A percentile compares a stretch with the other conserved stretches of the same genome.
Evolutionary conservation across 2,797 vertebrate species (phyloP).

Genomic region (Neosilurus mollespiculum): DNA sequence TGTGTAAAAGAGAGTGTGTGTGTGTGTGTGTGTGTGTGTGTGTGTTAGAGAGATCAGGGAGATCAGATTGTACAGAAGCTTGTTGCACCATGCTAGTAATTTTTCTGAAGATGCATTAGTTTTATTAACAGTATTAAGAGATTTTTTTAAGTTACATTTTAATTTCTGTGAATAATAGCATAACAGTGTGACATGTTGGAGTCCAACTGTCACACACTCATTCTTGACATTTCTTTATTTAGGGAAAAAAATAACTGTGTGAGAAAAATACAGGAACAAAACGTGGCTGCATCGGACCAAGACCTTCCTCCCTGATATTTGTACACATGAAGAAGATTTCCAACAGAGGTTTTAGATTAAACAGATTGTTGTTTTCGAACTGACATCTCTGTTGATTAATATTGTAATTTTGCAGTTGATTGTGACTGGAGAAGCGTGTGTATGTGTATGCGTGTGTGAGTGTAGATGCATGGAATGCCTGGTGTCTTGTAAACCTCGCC

Average conservation of each 20-base stretch:
- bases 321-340: conserved; percentile 56
- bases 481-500: conserved; percentile 71
- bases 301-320: conserved; percentile 43
- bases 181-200: conserved; percentile 90
- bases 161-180: conserved; percentile 87
- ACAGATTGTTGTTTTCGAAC: conserved; percentile 84
- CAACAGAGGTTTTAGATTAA: conserved; percentile 77
- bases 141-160: conserved; percentile 83
- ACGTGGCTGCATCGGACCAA: conserved; percentile 49
- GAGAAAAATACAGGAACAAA: conserved; percentile 41
- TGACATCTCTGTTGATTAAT: conserved; percentile 81
- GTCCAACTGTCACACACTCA: conserved; percentile 58
- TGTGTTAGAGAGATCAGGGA: conserved; percentile 22
- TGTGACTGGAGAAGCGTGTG: conserved; percentile 56
- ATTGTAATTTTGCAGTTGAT: conserved; percentile 54
- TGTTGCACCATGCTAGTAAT: conserved; percentile 33
- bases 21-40: neutral
- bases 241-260: conserved; percentile 21
- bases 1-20: conserved; percentile 21
- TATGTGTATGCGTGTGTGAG: conserved; percentile 21
- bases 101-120: conserved; percentile 64
- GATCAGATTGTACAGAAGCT: conserved; percentile 52
- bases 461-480: conserved; percentile 71
- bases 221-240: conserved; percentile 47
- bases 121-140: conserved; percentile 98